Evolutionary conservation across 2,797 vertebrate species (phyloP), one percentile per base, ranked within the genome.

Genomic region (Esox lucius): DNA sequence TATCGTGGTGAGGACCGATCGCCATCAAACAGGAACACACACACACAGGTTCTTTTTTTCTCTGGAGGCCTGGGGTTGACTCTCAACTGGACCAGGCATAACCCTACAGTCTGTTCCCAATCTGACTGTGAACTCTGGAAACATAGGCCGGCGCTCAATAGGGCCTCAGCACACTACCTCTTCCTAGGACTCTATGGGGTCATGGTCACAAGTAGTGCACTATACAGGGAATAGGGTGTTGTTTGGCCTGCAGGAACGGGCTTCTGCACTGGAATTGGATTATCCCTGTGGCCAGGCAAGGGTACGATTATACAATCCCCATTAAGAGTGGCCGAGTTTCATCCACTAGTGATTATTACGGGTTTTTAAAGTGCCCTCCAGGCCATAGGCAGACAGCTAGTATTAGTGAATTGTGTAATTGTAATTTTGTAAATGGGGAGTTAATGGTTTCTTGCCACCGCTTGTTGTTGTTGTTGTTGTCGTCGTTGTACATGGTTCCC

Each of bases 381-480:
- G 15, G 11, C 48, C 33, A 31, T n/a, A 13, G 56, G 22, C 61
- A 64, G 9, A 17, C 11, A 62, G 56, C 16, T 35, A 31, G 26
- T 19, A 73, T 69, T 74, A 77, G 74, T 73, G 68, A 67, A 64
- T 35, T 74, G 76, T 61, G 56, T 78, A 62, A 76, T 66, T 77
- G 48, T 76, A 48, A 81, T 79, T 83, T 74, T 61, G 75, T 70
- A 75, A 79, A 80, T 78, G 81, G 77, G 33, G 35, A 19, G 56
- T 61, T 28, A 49, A 31, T 68, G 39, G 22, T 39, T 31, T 59
- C 71, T 70, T 28, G 68, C 33, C n/a, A 2, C 49, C 53, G 3
- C 42, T 13, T 2, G 12, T 11, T 11, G 9, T 46, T 46, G 42
- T 46, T 46, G 9, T 7, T 7, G 5, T 46, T 46, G 9, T 7